Conservation (phyloP, 2,797 vertebrate species). For the Molossus alvarezi region DNA sequence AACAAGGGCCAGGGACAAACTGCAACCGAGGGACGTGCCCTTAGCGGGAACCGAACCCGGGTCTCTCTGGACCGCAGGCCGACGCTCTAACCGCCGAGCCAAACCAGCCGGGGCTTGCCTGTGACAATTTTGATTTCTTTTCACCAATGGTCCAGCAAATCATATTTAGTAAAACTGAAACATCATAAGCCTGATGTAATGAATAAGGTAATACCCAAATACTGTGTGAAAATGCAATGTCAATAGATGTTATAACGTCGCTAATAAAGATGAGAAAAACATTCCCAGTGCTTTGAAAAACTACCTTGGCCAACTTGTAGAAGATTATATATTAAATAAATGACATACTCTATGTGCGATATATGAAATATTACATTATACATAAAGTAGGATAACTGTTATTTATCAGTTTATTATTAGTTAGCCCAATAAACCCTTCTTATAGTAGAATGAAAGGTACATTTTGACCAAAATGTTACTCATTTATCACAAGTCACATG, state of each 20-base stretch:
- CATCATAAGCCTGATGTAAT: neutral
- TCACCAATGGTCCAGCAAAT: slow-evolving; percentile 8
- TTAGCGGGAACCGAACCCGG: no score
- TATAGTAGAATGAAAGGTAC: slow-evolving; percentile 40
- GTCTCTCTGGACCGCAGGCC: no score
- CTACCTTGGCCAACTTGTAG: slow-evolving; percentile 20
- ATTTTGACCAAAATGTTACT: slow-evolving; percentile 33
- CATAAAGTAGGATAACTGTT: slow-evolving; percentile 46
- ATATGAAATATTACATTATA: neutral
- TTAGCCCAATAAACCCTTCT: neutral
- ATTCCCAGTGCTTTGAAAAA: slow-evolving; percentile 30
- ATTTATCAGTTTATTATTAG: slow-evolving; percentile 17
- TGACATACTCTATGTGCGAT: neutral
- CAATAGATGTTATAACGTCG: neutral
- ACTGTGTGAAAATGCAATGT: slow-evolving; percentile 28
- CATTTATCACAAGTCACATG: neutral
- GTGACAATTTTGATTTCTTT: slow-evolving; percentile 23
- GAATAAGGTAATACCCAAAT: neutral
- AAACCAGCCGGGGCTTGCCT: no score
- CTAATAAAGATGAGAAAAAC: slow-evolving; percentile 34
- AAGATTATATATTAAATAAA: neutral
- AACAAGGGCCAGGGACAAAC: no score
- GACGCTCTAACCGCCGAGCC: no score
- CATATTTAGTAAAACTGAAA: slow-evolving; percentile 60
- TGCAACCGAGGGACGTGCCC: no score